A percentile compares a stretch with the other conserved stretches of the same genome.
phyloP scores from a whole-genome alignment of 2,888 invertebrate genomes.

The Leptinotarsa haldemani region DNA sequence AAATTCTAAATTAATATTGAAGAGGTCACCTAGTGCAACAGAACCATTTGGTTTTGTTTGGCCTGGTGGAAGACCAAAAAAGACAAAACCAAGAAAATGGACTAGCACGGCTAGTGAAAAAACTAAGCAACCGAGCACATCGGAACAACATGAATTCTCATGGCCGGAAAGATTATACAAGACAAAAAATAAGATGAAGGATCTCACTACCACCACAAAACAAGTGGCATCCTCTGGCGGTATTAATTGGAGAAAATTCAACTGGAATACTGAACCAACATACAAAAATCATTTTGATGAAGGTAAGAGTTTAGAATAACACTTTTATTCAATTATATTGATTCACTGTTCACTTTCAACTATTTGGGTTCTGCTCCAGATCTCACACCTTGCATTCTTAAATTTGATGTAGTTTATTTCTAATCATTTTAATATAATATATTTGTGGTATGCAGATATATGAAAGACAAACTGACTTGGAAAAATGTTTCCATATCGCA shows the following conservation, averaged over 20 bases:
- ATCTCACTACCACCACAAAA: background rate
- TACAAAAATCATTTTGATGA: background rate
- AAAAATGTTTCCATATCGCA: too few relatives aligned
- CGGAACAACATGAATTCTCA: background rate
- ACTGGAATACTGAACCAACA: conserved; percentile 24
- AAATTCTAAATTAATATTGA: background rate
- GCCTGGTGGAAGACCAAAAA: conserved; percentile 8
- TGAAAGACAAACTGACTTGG: too few relatives aligned
- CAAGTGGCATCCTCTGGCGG: background rate
- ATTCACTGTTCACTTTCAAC: too few relatives aligned
- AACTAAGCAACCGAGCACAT: background rate
- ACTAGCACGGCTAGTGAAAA: background rate
- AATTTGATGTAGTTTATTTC: too few relatives aligned
- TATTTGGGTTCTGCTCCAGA: too few relatives aligned
- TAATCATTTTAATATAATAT: too few relatives aligned
- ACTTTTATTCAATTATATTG: background rate
- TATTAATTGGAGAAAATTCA: conserved; percentile 22
- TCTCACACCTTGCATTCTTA: too few relatives aligned
- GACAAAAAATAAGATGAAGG: background rate
- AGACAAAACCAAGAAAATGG: background rate
- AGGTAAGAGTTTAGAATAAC: background rate
- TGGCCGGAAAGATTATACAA: background rate
- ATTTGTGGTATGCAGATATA: too few relatives aligned
- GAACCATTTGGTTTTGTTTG: background rate
- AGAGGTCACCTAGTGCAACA: background rate